phyloP scores from a whole-genome alignment of 2,113 vertebrate species.

The crab-eating macaque (Macaca fascicularis) region DNA sequence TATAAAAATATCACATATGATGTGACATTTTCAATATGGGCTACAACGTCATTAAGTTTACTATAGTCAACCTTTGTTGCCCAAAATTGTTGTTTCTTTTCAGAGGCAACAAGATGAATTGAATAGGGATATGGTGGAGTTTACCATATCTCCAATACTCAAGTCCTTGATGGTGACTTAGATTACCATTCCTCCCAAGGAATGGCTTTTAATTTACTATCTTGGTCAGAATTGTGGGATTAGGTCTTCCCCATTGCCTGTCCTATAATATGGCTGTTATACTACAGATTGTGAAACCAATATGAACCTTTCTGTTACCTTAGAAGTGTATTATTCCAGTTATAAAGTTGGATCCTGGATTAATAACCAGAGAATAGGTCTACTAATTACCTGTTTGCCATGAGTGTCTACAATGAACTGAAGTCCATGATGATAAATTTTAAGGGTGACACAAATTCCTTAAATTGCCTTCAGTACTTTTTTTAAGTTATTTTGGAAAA shows the following conservation, averaged over 20 bases:
- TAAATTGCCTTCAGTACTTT: background rate
- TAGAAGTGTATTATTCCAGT: background rate
- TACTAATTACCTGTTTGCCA: background rate
- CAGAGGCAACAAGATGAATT: background rate
- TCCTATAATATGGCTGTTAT: background rate
- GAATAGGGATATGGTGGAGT: background rate
- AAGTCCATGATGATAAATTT: background rate
- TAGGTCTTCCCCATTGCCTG: background rate
- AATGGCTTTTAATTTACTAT: background rate
- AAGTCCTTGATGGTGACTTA: background rate
- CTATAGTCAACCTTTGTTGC: background rate
- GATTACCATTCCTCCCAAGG: background rate
- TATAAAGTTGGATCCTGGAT: background rate
- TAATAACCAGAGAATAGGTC: too few species aligned
- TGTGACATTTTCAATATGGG: background rate
- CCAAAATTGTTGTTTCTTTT: background rate
- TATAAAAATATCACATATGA: background rate
- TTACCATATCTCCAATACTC: background rate
- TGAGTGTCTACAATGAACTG: background rate
- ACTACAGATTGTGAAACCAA: background rate
- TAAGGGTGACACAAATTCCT: background rate
- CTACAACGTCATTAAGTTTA: background rate
- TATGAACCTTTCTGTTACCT: background rate
- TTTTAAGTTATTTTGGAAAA: background rate
- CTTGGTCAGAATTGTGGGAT: background rate